Conservation (phyloP, 2,888 invertebrate genomes). For the Sussaba pulchella region DNA sequence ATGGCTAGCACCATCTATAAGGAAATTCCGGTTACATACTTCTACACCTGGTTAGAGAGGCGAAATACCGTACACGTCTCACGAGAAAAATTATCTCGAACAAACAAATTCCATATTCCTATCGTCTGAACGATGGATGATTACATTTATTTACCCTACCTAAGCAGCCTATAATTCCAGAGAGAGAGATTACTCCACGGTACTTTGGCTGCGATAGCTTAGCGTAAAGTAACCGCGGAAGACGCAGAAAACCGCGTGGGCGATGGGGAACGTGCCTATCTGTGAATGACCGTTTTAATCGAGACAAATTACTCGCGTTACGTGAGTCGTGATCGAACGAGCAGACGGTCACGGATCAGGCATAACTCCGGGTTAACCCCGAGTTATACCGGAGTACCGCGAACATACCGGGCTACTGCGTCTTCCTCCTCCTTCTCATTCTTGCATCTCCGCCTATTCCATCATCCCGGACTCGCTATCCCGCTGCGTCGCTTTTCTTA, state of each 20-base stretch:
- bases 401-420: slow-evolving; percentile 5
- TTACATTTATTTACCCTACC: too few species aligned
- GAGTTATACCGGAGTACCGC: slow-evolving; percentile 5
- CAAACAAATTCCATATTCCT: too few species aligned
- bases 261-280: slow-evolving; percentile 29
- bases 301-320: slow-evolving; percentile 76
- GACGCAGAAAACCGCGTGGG: slow-evolving; percentile 15
- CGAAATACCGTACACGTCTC: too few species aligned
- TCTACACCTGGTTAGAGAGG: too few species aligned
- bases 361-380: slow-evolving; percentile 66
- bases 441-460: slow-evolving; percentile 2
- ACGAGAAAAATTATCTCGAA: too few species aligned
- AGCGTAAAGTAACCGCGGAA: slow-evolving; percentile 22
- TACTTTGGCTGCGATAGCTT: too few species aligned
- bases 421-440: slow-evolving; percentile 19
- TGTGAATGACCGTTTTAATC: slow-evolving; percentile 73
- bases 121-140: too few species aligned
- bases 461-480: slow-evolving; percentile 8
- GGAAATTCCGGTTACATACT: too few species aligned
- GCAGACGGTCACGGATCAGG: slow-evolving; percentile 68
- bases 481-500: slow-evolving; percentile 22
- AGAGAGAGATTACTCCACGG: too few species aligned
- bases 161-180: too few species aligned
- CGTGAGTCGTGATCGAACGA: slow-evolving; percentile 75
- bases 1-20: too few species aligned